Percentiles rank a stretch among this genome's conserved stretches.
Evolutionary conservation across 2,888 invertebrate genomes (phyloP).

Genomic region (Zaprionus bogoriensis): DNA sequence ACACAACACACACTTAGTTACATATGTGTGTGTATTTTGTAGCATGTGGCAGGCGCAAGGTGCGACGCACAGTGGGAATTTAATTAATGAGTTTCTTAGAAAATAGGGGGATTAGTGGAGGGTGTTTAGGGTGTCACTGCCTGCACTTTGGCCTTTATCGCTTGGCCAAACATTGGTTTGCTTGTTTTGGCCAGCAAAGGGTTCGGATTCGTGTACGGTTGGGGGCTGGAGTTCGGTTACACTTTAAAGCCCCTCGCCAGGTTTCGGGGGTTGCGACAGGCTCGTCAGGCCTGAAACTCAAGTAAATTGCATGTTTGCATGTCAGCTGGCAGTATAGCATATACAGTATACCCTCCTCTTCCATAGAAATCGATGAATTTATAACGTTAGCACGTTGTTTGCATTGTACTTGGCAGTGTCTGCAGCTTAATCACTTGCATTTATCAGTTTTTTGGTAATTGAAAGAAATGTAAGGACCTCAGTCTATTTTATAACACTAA

Average conservation of each 20-base stretch:
- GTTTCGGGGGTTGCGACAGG: conserved; percentile 28
- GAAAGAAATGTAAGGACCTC: background rate
- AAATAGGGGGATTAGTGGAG: background rate
- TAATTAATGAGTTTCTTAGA: conserved; percentile 55
- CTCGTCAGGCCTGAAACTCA: conserved; percentile 22
- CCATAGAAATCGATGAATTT: conserved; percentile 8
- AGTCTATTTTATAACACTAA: too few species aligned
- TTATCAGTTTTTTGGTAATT: background rate
- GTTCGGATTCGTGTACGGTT: too few species aligned
- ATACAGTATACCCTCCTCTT: conserved; percentile 22
- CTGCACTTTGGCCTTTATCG: conserved; percentile 51
- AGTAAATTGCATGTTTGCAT: conserved; percentile 64
- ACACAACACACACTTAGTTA: conserved; percentile 5
- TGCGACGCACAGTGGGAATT: conserved; percentile 52
- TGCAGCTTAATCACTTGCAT: background rate
- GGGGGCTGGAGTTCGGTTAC: too few species aligned
- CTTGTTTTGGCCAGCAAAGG: conserved; percentile 59
- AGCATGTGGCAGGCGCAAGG: conserved; percentile 43
- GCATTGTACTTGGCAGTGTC: background rate
- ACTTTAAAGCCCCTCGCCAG: conserved; percentile 27
- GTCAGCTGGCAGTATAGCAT: conserved; percentile 43
- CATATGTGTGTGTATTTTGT: conserved; percentile 9
- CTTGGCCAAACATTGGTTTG: conserved; percentile 45
- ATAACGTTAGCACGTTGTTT: conserved; percentile 13
- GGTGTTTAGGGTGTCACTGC: conserved; percentile 24